phyloP scores from a whole-genome alignment of 1,140 invertebrate species.

The Drosophila triauraria region DNA sequence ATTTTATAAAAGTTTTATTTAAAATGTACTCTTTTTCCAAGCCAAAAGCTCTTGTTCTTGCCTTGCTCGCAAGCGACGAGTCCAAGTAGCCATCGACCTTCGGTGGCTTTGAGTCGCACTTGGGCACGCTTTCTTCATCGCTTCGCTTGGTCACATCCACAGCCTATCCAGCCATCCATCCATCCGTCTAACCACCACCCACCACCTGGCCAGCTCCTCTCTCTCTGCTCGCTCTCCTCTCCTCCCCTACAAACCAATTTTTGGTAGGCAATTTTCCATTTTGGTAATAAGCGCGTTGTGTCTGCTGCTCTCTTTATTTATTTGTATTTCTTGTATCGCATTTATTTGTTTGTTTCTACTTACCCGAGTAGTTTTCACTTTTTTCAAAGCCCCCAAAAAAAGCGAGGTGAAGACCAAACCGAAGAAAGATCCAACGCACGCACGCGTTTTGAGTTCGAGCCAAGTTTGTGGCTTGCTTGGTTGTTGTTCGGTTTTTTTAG shows the following conservation, averaged over 20 bases:
- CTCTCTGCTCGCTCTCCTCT: not conserved
- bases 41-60: not conserved
- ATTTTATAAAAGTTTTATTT: no score
- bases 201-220: constrained; percentile 22
- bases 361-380: constrained; percentile 64
- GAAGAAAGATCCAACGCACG: constrained; percentile 31
- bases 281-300: constrained; percentile 36
- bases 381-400: constrained; percentile 51
- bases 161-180: constrained; percentile 23
- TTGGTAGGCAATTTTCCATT: constrained; percentile 45
- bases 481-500: constrained; percentile 47
- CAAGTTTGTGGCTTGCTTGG: constrained; percentile 39
- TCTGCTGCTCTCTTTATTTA: constrained; percentile 29
- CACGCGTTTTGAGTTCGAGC: constrained; percentile 36
- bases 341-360: constrained; percentile 39
- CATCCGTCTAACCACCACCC: constrained; percentile 13
- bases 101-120: constrained; percentile 43
- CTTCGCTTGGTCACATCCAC: constrained; percentile 73
- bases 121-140: constrained; percentile 78
- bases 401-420: constrained; percentile 16
- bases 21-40: no score
- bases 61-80: constrained; percentile 5
- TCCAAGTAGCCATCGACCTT: constrained; percentile 60
- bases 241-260: constrained; percentile 16
- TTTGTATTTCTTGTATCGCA: constrained; percentile 25